These are phyloP conservation scores for Pipistrellus pygmaeus DNA, from an alignment of 2,797 vertebrate genomes.

Conservation along the genomic window DNA sequence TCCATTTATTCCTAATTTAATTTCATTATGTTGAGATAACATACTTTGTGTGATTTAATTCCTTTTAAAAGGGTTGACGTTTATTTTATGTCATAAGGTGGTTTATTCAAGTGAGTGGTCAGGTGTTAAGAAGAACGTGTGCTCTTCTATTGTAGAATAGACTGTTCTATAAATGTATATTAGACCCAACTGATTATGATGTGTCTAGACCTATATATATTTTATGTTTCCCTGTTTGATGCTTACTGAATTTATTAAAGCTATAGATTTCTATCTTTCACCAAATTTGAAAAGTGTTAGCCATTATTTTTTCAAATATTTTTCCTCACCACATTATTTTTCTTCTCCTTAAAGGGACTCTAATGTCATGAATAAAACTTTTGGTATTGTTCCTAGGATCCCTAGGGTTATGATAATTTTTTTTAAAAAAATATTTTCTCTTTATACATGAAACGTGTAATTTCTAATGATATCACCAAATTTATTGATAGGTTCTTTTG, in stretches of 20 bases:
- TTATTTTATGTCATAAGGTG: not conserved
- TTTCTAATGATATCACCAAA: not conserved
- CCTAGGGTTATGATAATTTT: not conserved
- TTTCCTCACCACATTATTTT: not conserved
- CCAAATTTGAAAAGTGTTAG: not conserved
- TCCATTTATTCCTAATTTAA: not conserved
- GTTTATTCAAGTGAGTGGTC: not conserved
- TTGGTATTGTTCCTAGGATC: not conserved
- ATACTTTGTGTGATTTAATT: not conserved
- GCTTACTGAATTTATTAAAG: not conserved
- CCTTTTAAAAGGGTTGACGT: not conserved
- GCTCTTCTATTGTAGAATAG: not conserved
- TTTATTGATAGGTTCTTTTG: conserved; percentile 11
- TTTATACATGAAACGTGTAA: not conserved
- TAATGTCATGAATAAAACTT: not conserved
- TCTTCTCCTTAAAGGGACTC: not conserved
- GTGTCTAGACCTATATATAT: not conserved
- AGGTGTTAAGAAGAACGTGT: not conserved
- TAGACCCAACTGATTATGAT: not conserved
- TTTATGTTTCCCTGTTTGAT: not conserved
- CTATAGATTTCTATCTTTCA: not conserved
- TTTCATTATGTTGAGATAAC: not conserved
- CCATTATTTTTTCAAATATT: conserved; percentile 6
- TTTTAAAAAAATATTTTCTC: not conserved
- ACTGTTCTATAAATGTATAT: not conserved